These are phyloP conservation scores for Montifringilla adamsi DNA, from an alignment of 2,113 vertebrate genomes.

Conservation along the genomic window DNA sequence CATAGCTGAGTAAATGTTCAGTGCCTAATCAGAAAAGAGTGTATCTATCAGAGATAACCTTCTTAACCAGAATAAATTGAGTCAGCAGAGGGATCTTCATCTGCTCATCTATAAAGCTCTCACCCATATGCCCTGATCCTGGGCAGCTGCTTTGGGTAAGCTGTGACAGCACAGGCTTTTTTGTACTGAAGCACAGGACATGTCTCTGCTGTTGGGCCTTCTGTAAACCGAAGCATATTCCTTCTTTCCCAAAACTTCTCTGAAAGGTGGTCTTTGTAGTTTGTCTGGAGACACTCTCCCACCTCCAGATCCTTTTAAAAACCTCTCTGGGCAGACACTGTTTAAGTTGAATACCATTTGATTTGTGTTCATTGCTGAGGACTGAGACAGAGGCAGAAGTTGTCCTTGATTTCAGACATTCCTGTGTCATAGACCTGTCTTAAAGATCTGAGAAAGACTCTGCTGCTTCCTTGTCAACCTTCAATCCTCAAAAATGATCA, in stretches of 20 bases:
- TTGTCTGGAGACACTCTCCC: neutral
- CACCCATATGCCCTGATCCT: neutral
- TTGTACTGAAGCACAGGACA: neutral
- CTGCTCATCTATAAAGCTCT: neutral
- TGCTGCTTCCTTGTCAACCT: neutral
- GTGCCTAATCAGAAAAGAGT: neutral
- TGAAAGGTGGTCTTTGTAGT: neutral
- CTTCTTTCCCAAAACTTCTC: neutral
- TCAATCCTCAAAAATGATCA: neutral
- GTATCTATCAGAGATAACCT: neutral
- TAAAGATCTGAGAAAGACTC: neutral
- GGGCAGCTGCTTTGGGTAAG: neutral
- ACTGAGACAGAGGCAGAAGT: neutral
- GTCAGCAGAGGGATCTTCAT: neutral
- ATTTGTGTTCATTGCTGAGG: neutral
- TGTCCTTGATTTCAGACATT: neutral
- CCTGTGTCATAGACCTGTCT: neutral
- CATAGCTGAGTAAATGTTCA: neutral
- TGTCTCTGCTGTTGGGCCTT: neutral
- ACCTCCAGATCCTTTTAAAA: neutral
- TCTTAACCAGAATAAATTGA: neutral
- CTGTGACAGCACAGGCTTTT: neutral
- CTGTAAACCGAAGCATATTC: neutral
- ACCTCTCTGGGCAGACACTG: neutral
- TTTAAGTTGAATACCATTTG: neutral